phyloP scores from a whole-genome alignment of 2,113 vertebrate species.

The Psettodes erumei region DNA sequence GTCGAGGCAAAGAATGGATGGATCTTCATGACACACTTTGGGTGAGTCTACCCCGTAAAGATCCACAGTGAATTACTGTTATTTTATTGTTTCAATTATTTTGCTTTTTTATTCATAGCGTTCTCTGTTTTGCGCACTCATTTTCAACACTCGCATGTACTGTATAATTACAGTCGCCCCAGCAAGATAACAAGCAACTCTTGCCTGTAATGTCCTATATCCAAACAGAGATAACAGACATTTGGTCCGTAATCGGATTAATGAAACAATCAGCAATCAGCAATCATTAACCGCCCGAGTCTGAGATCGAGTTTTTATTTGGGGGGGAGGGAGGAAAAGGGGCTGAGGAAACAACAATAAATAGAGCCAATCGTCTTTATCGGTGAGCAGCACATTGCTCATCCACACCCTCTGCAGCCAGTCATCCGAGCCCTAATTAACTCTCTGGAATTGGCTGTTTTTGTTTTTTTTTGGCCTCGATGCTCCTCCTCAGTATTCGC shows the following conservation, averaged over 20 bases:
- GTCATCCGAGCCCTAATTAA: constrained; percentile 75
- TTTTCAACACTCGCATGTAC: constrained; percentile 6
- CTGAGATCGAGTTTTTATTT: constrained; percentile 18
- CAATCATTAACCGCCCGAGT: constrained; percentile 54
- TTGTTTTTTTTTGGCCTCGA: constrained; percentile 45
- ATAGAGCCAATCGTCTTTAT: constrained; percentile 72
- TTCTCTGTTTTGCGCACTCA: neutral
- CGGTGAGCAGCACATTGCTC: constrained; percentile 74
- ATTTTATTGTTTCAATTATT: neutral
- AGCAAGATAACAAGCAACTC: constrained; percentile 51
- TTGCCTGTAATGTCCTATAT: constrained; percentile 56
- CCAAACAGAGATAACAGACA: constrained; percentile 51
- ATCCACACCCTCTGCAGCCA: constrained; percentile 67
- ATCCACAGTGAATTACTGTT: neutral
- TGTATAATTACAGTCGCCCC: constrained; percentile 37
- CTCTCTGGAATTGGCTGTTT: constrained; percentile 68
- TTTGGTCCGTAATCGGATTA: constrained; percentile 65
- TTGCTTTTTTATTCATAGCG: neutral
- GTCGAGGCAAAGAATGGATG: neutral
- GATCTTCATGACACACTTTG: neutral
- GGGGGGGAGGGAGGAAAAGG: neutral
- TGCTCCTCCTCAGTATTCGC: constrained; percentile 52
- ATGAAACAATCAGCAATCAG: constrained; percentile 68
- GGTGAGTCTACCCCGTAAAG: neutral
- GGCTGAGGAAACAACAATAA: constrained; percentile 65